A percentile compares a stretch with the other conserved stretches of the same genome.
These are phyloP conservation scores for Syngnathus scovelli DNA, from an alignment of 2,113 vertebrate genomes.

Conservation along the genomic window DNA sequence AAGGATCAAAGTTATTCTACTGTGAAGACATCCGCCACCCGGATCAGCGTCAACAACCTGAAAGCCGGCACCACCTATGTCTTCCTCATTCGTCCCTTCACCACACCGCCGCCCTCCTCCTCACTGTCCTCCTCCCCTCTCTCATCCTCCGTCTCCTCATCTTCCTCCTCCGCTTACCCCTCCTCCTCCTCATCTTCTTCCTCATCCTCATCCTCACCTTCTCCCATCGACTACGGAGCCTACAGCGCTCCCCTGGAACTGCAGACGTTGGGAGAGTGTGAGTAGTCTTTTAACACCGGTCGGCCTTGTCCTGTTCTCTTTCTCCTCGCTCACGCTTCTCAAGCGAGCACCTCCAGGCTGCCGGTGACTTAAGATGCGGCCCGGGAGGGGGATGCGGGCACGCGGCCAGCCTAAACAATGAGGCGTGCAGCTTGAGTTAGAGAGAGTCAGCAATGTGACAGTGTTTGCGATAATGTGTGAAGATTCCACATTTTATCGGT, in stretches of 20 bases:
- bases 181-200: constrained; percentile 66
- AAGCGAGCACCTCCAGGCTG: constrained; percentile 10
- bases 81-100: constrained; percentile 86
- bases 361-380: constrained; percentile 13
- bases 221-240: constrained; percentile 77
- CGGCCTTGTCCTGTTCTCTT: constrained; percentile 17
- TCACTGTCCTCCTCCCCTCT: constrained; percentile 80
- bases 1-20: constrained; percentile 92
- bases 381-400: constrained; percentile 27
- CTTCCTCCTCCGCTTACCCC: constrained; percentile 65
- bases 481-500: constrained; percentile 41
- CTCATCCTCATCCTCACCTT: constrained; percentile 72
- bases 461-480: constrained; percentile 47
- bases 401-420: constrained; percentile 45
- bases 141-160: constrained; percentile 65
- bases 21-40: constrained; percentile 81
- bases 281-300: constrained; percentile 56
- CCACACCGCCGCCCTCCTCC: constrained; percentile 72
- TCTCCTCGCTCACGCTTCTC: constrained; percentile 17
- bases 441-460: constrained; percentile 13
- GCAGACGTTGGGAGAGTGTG: constrained; percentile 86
- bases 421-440: constrained; percentile 18
- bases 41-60: constrained; percentile 87
- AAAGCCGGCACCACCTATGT: constrained; percentile 89
- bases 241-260: constrained; percentile 87